Percentiles rank a stretch among this genome's conserved stretches.
These are phyloP conservation scores for Pristionchus fissidentatus DNA, from an alignment of 2,888 invertebrate species.

Conservation along the genomic window DNA sequence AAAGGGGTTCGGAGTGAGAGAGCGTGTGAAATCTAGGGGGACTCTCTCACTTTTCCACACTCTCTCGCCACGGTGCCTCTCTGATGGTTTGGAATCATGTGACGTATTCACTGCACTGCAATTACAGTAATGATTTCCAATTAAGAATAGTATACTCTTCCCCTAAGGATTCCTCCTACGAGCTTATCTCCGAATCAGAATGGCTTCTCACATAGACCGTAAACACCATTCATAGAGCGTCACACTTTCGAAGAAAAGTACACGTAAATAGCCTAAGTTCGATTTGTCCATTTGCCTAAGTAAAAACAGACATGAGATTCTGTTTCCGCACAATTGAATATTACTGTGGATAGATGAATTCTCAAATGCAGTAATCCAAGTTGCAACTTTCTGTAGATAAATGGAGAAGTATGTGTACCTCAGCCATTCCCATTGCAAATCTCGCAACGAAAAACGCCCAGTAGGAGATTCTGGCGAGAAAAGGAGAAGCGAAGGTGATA, in stretches of 20 bases:
- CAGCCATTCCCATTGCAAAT: constrained; percentile 45
- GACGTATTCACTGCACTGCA: no score
- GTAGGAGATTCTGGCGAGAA: constrained; percentile 36
- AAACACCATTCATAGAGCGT: no score
- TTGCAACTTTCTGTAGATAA: no score
- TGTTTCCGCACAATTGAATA: no score
- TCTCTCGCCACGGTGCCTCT: not conserved
- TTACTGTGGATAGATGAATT: not conserved
- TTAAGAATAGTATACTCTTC: not conserved
- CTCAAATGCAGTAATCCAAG: not conserved
- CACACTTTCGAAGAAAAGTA: no score
- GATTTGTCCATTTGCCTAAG: no score
- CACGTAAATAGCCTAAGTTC: no score
- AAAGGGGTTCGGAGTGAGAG: constrained; percentile 3
- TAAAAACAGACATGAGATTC: no score
- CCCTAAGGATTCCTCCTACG: no score
- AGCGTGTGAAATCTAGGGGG: not conserved
- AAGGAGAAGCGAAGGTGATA: constrained; percentile 41
- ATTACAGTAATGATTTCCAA: not conserved
- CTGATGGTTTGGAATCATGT: not conserved
- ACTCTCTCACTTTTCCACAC: not conserved
- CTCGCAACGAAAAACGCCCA: constrained; percentile 44
- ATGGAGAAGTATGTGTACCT: no score
- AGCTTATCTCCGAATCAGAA: no score
- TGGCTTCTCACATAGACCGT: no score